A percentile compares a stretch with the other conserved stretches of the same genome.
Conservation (phyloP, 2,797 vertebrate genomes). For the Rhadinocentrus ornatus region DNA sequence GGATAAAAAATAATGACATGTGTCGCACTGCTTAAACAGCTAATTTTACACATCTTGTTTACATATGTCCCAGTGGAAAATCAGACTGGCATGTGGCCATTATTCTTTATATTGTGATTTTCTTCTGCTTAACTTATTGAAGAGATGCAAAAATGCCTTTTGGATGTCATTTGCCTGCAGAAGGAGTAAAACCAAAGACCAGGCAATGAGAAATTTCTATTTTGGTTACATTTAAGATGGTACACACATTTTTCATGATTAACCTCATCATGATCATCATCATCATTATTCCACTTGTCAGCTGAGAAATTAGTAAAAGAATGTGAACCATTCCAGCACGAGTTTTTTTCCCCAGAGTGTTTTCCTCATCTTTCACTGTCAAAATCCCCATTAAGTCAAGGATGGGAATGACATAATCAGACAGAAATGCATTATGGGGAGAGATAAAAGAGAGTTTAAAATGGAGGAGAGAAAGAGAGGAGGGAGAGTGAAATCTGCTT, state of each 20-base stretch:
- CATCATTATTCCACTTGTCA: conserved; percentile 14
- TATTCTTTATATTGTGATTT: no score
- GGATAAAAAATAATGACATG: no score
- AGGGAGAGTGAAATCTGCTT: neutral
- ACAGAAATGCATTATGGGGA: neutral
- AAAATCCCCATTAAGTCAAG: neutral
- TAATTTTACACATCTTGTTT: no score
- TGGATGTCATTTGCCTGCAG: no score
- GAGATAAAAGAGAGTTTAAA: conserved; percentile 1
- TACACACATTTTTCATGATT: neutral
- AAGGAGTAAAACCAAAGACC: neutral
- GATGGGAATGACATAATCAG: neutral
- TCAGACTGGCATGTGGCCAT: no score
- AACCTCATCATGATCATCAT: neutral
- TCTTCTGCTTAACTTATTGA: no score
- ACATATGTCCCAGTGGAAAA: no score
- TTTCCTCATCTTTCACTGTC: neutral
- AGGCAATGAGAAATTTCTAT: neutral
- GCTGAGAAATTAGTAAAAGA: neutral
- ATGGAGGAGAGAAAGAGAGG: neutral
- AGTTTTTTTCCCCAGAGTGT: neutral
- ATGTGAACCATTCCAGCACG: neutral
- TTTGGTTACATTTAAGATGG: neutral
- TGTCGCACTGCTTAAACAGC: no score
- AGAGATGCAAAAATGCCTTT: no score